Evolutionary conservation across 1,140 invertebrate species (phyloP), one percentile per base, ranked within the genome.

Genomic region (Pentalonia nigronervosa): DNA sequence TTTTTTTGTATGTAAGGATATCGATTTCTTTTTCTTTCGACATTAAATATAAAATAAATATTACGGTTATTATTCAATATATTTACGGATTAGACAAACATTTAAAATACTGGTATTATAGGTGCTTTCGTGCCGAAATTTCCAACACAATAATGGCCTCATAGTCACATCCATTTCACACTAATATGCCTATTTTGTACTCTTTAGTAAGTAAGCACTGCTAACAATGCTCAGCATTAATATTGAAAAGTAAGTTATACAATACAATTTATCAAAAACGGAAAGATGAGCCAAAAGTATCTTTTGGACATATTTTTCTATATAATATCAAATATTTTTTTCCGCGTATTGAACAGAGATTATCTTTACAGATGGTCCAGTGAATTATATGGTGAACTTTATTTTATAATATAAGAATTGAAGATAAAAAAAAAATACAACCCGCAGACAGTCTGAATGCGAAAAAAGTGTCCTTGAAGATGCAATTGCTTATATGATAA

Each of bases 401-500:
- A 34, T 76, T 76, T 67, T 76, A n/a, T 76, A 76, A 76, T 89
- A 89, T 50, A 50, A 34, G 30, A 34, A 17, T 89, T 36, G 48
- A 36, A 9, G 7, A 89, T 48, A 53, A 50, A 45, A 86, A 45
- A 84, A 25, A 47, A 48, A 86, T 86, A 23, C 8, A 36, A 30
- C 88, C 88, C 17, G n/a, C 60, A 56, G 50, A 53, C 48, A 7
- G 88, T 36, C 48, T 25, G 48, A 41, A 89, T 36, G 88, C 48
- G 34, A 89, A 89, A 25, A 89, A 0, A 56, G 21, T 56, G 88
- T 89, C 88, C 88, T 89, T 89, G 88, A 89, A 89, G 8, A 56
- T 23, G 50, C 48, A 11, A 9, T 41, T 56, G 50, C 47, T 53
- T 45, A 11, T 36, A 36, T 41, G 88, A 89, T 89, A 89, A 89